These are phyloP conservation scores for Cerceris ruficornis DNA, from an alignment of 2,888 invertebrate species.

Conservation along the genomic window DNA sequence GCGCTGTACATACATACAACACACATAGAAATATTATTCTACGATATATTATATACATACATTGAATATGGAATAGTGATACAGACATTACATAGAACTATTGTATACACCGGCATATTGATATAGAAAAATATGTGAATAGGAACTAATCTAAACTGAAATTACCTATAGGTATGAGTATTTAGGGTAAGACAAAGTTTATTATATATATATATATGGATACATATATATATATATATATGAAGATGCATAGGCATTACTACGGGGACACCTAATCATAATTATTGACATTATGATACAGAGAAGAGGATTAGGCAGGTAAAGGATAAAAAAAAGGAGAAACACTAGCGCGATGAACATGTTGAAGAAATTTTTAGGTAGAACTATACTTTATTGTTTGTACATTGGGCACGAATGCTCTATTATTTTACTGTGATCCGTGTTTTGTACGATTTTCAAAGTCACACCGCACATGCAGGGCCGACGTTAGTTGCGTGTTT, in stretches of 20 bases:
- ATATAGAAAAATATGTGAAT: constrained; percentile 79
- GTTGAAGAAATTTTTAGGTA: constrained; percentile 65
- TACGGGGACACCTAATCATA: constrained; percentile 72
- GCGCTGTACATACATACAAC: constrained; percentile 78
- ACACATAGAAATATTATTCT: constrained; percentile 77
- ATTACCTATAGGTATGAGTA: constrained; percentile 73
- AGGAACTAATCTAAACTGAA: constrained; percentile 75
- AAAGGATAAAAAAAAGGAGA: constrained; percentile 28
- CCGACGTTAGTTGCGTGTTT: constrained; percentile 46
- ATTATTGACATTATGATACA: constrained; percentile 68
- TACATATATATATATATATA: too few species aligned
- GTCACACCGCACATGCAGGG: constrained; percentile 70
- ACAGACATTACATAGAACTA: constrained; percentile 73
- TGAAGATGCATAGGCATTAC: constrained; percentile 75
- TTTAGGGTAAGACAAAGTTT: constrained; percentile 74
- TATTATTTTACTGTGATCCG: constrained; percentile 75
- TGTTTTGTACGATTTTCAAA: constrained; percentile 76
- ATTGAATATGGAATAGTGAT: constrained; percentile 74
- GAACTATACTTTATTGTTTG: constrained; percentile 74
- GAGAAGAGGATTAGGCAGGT: constrained; percentile 47
- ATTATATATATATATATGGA: constrained; percentile 61
- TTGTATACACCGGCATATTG: constrained; percentile 79
- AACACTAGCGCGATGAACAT: constrained; percentile 71
- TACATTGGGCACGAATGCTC: constrained; percentile 76
- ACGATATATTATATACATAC: constrained; percentile 69